Percentiles rank a stretch among this genome's conserved stretches.
These are phyloP conservation scores for Perca fluviatilis DNA, from an alignment of 2,113 vertebrate genomes.

Conservation along the genomic window DNA sequence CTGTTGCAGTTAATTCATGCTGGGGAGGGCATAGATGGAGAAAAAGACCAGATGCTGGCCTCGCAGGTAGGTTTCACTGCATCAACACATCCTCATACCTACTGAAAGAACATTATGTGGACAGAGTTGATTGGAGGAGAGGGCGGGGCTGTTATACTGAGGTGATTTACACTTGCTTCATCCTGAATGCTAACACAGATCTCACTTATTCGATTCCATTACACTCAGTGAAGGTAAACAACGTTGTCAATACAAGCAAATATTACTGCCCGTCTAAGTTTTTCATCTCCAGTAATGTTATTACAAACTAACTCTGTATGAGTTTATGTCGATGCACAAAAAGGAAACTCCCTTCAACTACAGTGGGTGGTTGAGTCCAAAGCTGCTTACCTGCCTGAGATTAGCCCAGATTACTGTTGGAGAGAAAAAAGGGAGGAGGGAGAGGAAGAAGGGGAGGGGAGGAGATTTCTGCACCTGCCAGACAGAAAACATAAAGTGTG, in stretches of 20 bases:
- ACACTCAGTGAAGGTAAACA: not conserved
- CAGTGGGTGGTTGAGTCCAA: conserved; percentile 76
- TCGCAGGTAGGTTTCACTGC: conserved; percentile 81
- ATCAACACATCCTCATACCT: too few species aligned
- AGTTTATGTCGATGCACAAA: conserved; percentile 31
- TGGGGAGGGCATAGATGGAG: conserved; percentile 67
- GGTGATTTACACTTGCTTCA: conserved; percentile 31
- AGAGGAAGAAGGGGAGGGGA: conserved; percentile 66
- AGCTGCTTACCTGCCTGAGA: conserved; percentile 85
- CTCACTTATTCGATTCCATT: not conserved
- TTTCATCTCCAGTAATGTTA: not conserved
- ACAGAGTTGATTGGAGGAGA: not conserved
- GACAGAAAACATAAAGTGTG: conserved; percentile 34
- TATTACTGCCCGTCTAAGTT: not conserved
- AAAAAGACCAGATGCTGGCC: conserved; percentile 81
- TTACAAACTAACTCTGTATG: not conserved
- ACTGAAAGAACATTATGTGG: conserved; percentile 7
- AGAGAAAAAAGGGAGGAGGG: conserved; percentile 57
- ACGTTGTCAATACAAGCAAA: not conserved
- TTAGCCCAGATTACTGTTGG: conserved; percentile 81
- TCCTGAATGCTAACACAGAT: not conserved
- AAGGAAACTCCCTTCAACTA: conserved; percentile 50
- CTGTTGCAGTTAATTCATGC: conserved; percentile 66
- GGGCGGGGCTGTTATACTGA: conserved; percentile 5
- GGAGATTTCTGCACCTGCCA: conserved; percentile 61